Evolutionary conservation across 2,113 vertebrate genomes (phyloP).

Genomic region (Nipponia nippon): DNA sequence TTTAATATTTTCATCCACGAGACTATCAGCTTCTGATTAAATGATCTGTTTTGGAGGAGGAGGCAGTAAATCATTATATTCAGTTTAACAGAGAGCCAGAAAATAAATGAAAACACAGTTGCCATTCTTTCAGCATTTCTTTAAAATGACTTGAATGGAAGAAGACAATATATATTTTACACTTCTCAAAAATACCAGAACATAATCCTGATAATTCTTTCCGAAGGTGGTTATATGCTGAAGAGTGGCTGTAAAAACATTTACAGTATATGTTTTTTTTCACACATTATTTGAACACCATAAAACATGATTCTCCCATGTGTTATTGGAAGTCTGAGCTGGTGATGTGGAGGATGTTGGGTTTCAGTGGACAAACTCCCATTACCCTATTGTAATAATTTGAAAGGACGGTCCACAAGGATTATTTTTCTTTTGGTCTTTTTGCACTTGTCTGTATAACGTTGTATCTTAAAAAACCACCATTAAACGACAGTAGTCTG

Average conservation of each 20-base stretch:
- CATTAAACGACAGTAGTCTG: neutral
- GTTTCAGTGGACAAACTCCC: neutral
- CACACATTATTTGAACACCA: neutral
- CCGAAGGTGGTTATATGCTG: neutral
- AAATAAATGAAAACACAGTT: neutral
- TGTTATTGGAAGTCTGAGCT: neutral
- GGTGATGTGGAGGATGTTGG: neutral
- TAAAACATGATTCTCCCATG: neutral
- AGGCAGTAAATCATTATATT: neutral
- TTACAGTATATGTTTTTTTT: neutral
- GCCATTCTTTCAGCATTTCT: neutral
- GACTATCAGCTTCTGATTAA: neutral
- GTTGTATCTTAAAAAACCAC: neutral
- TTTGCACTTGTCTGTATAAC: neutral
- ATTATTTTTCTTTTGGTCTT: neutral
- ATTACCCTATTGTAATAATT: neutral
- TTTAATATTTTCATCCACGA: neutral
- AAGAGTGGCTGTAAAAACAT: neutral
- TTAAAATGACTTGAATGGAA: neutral
- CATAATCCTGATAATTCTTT: neutral
- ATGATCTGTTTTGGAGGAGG: neutral
- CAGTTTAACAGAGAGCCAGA: neutral
- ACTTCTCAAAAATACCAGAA: neutral
- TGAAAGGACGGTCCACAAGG: neutral
- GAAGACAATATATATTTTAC: neutral